phyloP scores from a whole-genome alignment of 2,113 vertebrate species.

The Nothobranchius furzeri region DNA sequence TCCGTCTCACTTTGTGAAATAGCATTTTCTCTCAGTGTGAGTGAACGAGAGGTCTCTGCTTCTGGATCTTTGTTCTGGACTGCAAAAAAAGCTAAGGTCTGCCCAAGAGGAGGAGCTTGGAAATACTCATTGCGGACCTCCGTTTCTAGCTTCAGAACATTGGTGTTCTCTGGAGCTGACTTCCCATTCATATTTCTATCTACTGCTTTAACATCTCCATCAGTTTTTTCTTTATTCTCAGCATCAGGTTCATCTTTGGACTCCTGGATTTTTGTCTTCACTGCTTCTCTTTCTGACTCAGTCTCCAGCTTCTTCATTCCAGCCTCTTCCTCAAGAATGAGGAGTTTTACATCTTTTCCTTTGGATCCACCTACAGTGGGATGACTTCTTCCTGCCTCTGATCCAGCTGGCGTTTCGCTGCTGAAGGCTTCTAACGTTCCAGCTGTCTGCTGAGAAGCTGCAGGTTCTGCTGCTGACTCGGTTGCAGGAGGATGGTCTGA shows the following conservation, averaged over 20 bases:
- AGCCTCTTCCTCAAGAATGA: slow-evolving; percentile 7
- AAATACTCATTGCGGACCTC: slow-evolving; percentile 74
- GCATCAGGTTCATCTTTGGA: slow-evolving; percentile 25
- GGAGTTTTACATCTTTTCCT: neutral
- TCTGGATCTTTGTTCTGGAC: slow-evolving; percentile 40
- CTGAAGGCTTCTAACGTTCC: slow-evolving; percentile 30
- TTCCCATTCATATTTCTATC: slow-evolving; percentile 52
- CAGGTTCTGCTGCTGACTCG: slow-evolving; percentile 68
- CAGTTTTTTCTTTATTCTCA: slow-evolving; percentile 15
- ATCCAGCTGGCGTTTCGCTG: slow-evolving; percentile 35
- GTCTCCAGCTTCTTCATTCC: slow-evolving; percentile 27
- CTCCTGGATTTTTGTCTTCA: slow-evolving; percentile 12
- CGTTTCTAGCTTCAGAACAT: slow-evolving; percentile 69
- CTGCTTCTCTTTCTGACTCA: slow-evolving; percentile 10
- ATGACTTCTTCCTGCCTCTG: slow-evolving; percentile 18
- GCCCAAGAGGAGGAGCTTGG: slow-evolving; percentile 71
- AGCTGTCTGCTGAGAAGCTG: slow-evolving; percentile 2
- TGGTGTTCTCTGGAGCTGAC: slow-evolving; percentile 57
- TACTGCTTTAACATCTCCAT: slow-evolving; percentile 25
- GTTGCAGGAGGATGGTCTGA: slow-evolving; percentile 70
- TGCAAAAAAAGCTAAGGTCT: slow-evolving; percentile 56
- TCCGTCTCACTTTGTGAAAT: neutral
- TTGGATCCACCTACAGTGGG: neutral
- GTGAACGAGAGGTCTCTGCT: slow-evolving; percentile 3
- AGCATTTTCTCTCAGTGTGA: slow-evolving; percentile 14